Percentiles rank a stretch among this genome's conserved stretches.
Conservation (phyloP, 2,113 vertebrate genomes). For the Astatotilapia flaviijosephi region DNA sequence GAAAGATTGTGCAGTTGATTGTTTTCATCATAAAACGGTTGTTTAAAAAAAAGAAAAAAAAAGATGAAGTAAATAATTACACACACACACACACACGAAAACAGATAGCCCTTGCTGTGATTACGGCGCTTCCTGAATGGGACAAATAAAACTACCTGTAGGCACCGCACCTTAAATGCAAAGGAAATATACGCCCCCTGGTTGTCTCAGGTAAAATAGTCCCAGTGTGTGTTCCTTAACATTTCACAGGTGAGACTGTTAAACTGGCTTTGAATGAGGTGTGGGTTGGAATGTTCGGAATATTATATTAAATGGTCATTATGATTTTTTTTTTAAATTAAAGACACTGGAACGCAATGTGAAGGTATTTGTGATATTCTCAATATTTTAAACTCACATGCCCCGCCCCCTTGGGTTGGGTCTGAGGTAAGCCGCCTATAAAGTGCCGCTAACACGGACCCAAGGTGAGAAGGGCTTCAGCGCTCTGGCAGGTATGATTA, state of each 20-base stretch:
- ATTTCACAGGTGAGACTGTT: slow-evolving; percentile 11
- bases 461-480: slow-evolving; percentile 47
- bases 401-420: slow-evolving; percentile 66
- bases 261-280: neutral
- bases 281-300: neutral
- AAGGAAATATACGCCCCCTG: slow-evolving; percentile 70
- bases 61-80: neutral
- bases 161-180: slow-evolving; percentile 17
- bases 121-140: neutral
- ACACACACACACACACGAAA: neutral
- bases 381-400: neutral
- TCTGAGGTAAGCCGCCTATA: slow-evolving; percentile 67
- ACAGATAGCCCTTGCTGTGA: neutral
- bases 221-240: neutral
- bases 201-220: slow-evolving; percentile 58
- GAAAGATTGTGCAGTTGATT: neutral
- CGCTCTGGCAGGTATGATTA: slow-evolving; percentile 21
- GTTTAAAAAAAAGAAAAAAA: neutral
- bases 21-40: neutral
- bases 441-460: slow-evolving; percentile 12
- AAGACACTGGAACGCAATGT: neutral
- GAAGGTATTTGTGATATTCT: neutral
- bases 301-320: neutral
- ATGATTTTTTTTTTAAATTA: neutral
- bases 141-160: neutral